Conservation (phyloP, 2,888 invertebrate genomes). For the Flexamia atlantica region DNA sequence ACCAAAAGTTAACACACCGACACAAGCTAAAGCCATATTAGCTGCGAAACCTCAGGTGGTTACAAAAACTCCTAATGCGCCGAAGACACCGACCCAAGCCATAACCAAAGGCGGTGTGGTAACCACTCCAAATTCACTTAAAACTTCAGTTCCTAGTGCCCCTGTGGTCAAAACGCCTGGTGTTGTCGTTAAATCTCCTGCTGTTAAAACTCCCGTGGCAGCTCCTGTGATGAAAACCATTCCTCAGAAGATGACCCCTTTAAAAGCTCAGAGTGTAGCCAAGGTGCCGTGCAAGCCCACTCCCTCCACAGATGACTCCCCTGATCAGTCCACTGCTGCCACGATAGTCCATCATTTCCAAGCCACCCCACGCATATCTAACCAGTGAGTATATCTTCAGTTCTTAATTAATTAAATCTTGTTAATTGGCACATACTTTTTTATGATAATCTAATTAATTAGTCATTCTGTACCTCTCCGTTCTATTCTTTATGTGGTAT, state of each 20-base stretch:
- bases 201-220: neutral
- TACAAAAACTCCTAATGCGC: neutral
- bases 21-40: neutral
- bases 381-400: slow-evolving; percentile 31
- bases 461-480: too few relatives aligned
- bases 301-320: neutral
- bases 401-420: too few relatives aligned
- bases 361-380: neutral
- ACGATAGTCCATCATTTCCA: neutral
- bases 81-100: neutral
- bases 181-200: neutral
- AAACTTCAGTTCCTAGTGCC: neutral
- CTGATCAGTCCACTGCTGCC: slow-evolving; percentile 21
- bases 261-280: neutral
- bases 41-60: neutral
- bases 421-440: too few relatives aligned
- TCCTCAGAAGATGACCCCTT: neutral
- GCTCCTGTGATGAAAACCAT: neutral
- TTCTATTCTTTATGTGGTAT: too few relatives aligned
- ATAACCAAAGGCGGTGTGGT: neutral
- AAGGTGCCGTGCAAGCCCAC: neutral
- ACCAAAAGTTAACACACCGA: neutral
- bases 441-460: too few relatives aligned
- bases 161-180: neutral
- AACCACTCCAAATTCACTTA: neutral